These are phyloP conservation scores for Astyanax mexicanus DNA, from an alignment of 2,797 vertebrate species.

Conservation along the genomic window DNA sequence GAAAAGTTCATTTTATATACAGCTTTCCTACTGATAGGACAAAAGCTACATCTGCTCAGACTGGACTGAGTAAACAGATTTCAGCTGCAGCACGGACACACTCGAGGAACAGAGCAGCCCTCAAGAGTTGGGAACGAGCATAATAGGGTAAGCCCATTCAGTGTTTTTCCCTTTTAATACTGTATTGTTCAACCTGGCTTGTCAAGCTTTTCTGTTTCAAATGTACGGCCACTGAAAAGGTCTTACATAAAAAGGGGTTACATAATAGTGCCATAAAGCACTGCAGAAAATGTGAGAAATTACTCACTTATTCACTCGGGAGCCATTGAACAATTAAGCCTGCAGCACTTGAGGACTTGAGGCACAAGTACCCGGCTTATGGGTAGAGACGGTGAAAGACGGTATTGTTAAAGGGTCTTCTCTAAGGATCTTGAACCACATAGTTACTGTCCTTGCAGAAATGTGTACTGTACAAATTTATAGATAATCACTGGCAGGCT, in stretches of 20 bases:
- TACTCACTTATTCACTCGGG: not conserved
- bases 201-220: constrained; percentile 10
- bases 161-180: not conserved
- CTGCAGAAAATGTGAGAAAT: constrained; percentile 16
- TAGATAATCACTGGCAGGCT: not conserved
- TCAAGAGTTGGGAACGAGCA: constrained; percentile 28
- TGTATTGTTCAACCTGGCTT: constrained; percentile 18
- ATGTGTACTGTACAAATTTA: not conserved
- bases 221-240: constrained; percentile 18
- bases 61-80: constrained; percentile 24
- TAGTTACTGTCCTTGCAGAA: not conserved
- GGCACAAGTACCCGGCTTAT: not conserved
- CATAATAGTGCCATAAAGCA: constrained; percentile 12
- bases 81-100: constrained; percentile 19
- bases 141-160: constrained; percentile 63
- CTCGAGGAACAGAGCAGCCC: constrained; percentile 6
- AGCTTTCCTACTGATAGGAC: constrained; percentile 14
- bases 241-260: constrained; percentile 31
- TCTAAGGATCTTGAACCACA: not conserved
- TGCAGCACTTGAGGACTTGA: not conserved
- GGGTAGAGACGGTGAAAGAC: not conserved
- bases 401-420: not conserved
- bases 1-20: constrained; percentile 31
- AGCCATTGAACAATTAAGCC: not conserved
- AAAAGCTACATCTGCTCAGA: constrained; percentile 29